phyloP scores from a whole-genome alignment of 2,888 invertebrate genomes.

The Elaeidobius kamerunicus region DNA sequence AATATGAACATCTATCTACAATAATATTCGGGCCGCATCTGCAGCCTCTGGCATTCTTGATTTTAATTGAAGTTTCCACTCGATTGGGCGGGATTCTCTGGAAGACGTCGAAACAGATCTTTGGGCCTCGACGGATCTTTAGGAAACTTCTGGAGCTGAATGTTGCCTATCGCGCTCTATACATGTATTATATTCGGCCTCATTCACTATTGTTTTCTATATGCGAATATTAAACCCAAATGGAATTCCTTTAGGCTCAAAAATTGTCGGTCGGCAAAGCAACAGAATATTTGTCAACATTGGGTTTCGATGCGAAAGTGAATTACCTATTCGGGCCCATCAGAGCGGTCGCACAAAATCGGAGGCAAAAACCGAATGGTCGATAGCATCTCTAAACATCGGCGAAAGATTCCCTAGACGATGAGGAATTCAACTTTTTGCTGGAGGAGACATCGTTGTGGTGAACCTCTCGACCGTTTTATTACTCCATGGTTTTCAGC shows the following conservation, averaged over 20 bases:
- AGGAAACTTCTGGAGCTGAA: too few relatives aligned
- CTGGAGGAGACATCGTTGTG: slow-evolving; percentile 7
- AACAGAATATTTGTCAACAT: neutral
- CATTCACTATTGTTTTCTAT: too few relatives aligned
- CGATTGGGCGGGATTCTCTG: slow-evolving; percentile 43
- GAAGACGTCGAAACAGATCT: slow-evolving; percentile 41
- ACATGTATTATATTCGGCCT: too few relatives aligned
- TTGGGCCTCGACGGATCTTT: too few relatives aligned
- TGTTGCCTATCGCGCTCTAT: too few relatives aligned
- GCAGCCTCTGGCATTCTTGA: slow-evolving; percentile 38
- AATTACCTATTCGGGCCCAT: neutral
- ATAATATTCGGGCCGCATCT: slow-evolving; percentile 37
- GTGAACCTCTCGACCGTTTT: slow-evolving; percentile 23
- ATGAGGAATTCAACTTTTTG: slow-evolving; percentile 14
- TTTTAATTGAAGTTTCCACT: slow-evolving; percentile 46
- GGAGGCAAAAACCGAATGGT: slow-evolving; percentile 1
- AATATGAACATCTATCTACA: slow-evolving; percentile 38
- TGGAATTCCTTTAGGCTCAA: too few relatives aligned
- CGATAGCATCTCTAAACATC: slow-evolving; percentile 8
- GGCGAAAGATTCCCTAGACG: slow-evolving; percentile 7
- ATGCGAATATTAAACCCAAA: too few relatives aligned
- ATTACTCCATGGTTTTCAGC: slow-evolving; percentile 6
- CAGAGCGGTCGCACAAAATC: neutral
- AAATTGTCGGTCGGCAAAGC: too few relatives aligned
- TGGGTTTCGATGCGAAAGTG: neutral